These are phyloP conservation scores for Drosophila orena DNA, from an alignment of 1,140 invertebrate species.

Conservation along the genomic window DNA sequence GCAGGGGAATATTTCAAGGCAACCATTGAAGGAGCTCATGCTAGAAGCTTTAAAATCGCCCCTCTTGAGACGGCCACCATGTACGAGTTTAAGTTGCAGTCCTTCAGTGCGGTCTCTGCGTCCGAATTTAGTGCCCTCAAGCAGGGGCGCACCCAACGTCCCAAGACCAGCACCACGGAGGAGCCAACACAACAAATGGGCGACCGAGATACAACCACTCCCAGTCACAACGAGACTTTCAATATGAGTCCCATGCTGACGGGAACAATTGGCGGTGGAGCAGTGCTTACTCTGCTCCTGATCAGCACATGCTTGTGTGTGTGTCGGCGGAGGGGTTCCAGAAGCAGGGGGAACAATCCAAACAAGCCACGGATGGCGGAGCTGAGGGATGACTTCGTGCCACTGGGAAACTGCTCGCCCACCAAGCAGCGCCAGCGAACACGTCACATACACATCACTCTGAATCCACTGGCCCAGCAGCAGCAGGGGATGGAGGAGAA, in stretches of 20 bases:
- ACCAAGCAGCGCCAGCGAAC: conserved; percentile 60
- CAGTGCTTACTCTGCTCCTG: conserved; percentile 62
- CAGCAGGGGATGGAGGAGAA: conserved; percentile 59
- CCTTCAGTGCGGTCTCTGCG: conserved; percentile 93
- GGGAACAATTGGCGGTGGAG: conserved; percentile 64
- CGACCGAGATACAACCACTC: conserved; percentile 58
- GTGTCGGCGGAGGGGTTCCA: conserved; percentile 70
- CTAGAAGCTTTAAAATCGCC: conserved; percentile 89
- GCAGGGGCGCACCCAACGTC: conserved; percentile 88
- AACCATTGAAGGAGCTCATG: conserved; percentile 89
- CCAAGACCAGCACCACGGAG: conserved; percentile 52
- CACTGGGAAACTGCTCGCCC: conserved; percentile 77
- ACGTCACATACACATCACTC: conserved; percentile 89
- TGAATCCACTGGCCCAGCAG: conserved; percentile 87
- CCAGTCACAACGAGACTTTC: conserved; percentile 69
- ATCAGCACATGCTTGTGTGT: conserved; percentile 79
- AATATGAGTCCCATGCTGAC: conserved; percentile 59
- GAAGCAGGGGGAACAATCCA: conserved; percentile 68
- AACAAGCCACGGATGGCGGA: conserved; percentile 79
- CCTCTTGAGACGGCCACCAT: conserved; percentile 92
- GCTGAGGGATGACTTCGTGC: conserved; percentile 64
- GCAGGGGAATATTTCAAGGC: conserved; percentile 94
- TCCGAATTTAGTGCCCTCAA: conserved; percentile 94
- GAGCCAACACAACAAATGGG: conserved; percentile 34
- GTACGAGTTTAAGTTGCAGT: conserved; percentile 96